phyloP scores from a whole-genome alignment of 2,797 vertebrate genomes.

The Schizothorax lantsangensis region DNA sequence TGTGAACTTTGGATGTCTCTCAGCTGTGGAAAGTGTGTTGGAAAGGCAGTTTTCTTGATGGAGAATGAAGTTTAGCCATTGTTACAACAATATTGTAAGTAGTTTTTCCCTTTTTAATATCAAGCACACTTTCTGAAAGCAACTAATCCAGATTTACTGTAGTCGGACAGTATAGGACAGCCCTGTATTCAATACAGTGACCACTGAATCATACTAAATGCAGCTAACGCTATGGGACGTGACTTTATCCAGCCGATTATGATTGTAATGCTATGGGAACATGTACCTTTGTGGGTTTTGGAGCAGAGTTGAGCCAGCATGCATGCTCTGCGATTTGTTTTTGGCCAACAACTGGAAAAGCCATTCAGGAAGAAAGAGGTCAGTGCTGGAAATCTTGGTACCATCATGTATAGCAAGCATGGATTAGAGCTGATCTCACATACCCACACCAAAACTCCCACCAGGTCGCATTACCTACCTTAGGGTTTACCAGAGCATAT shows the following conservation, averaged over 20 bases:
- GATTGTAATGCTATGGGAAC: slow-evolving; percentile 6
- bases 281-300: not conserved
- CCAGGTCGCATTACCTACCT: slow-evolving; percentile 3
- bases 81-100: not conserved
- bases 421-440: slow-evolving; percentile 27
- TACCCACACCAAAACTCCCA: slow-evolving; percentile 5
- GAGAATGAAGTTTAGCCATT: slow-evolving; percentile 1
- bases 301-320: not conserved
- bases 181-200: not conserved
- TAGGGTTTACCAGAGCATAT: slow-evolving; percentile 1
- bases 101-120: no score
- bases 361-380: not conserved
- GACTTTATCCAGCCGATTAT: not conserved
- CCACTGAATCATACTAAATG: not conserved
- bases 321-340: slow-evolving; percentile 1
- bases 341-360: slow-evolving; percentile 11
- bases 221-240: not conserved
- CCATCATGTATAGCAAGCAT: slow-evolving; percentile 3
- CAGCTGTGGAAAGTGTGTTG: not conserved
- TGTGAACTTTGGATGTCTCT: slow-evolving; percentile 11
- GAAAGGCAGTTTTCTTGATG: not conserved
- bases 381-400: slow-evolving; percentile 2
- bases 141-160: not conserved
- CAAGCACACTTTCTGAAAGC: not conserved
- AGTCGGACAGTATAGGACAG: not conserved